Evolutionary conservation across 1,140 invertebrate species (phyloP), one percentile per base, ranked within the genome.

Genomic region (Drosophila cardini): DNA sequence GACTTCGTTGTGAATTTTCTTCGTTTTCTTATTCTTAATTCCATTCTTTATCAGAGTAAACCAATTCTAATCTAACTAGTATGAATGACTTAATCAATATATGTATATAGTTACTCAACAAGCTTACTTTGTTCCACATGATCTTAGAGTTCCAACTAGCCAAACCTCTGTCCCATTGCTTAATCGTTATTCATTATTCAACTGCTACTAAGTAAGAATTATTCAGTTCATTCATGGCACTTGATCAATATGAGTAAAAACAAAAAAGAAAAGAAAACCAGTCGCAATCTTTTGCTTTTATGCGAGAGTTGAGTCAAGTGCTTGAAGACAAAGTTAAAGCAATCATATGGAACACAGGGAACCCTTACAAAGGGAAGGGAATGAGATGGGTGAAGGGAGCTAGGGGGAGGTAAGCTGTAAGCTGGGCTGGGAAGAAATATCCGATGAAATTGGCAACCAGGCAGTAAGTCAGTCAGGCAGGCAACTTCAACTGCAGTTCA

Each of bases 111-210:
- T 34, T 48, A 40, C 55, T 55, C 36, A 45, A 64, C 30, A 5
- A 50, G 46, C 9, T 11, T 30, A n/a, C 1, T 13, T 1, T 30
- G 21, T n/a, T 21, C 2, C 13, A 1, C 5, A n/a, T 50, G 0
- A 45, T 18, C 45, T 46, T 4, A 21, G 2, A 30, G 2, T n/a
- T 26, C 9, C 21, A 13, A 21, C 11, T 13, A 30, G 21, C 2
- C 21, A n/a, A 53, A 26, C 48, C 13, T 13, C 40, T 40, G 16
- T 26, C 61, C 18, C 4, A 30, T 7, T 26, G 21, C 21, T 30
- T 57, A 50, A 56, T 71, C 50, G 65, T 48, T 50, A 65, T 65
- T 38, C 69, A 71, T 71, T 71, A 56, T 65, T 48, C 69, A 56
- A 53, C 40, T 50, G 50, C 38, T 53, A 40, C 60, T 30, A 10